Evolutionary conservation across 2,113 vertebrate genomes (phyloP), one percentile per base, ranked within the genome.

Genomic region (Polypterus bichir): DNA sequence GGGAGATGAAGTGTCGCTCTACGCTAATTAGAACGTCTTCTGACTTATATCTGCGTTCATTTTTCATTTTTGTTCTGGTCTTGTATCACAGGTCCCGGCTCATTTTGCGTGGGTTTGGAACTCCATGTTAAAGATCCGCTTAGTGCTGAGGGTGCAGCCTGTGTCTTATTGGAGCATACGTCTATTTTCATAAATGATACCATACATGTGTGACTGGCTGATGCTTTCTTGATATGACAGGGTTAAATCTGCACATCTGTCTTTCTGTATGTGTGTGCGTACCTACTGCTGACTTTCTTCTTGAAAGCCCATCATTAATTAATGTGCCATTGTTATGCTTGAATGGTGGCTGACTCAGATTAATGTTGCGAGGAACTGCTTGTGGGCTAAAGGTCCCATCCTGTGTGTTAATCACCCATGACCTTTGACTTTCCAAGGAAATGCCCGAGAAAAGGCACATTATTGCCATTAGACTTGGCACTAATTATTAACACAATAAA

Each of bases 341-440:
- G 77, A 81, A 81, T 72, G 69, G 65, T 62, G 63, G 74, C 73
- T 64, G 67, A 67, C 70, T 61, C 65, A 80, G 81, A 85, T 83
- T 78, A 78, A 86, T 82, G 76, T 69, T 70, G 68, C 57, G 58
- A 74, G 72, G 74, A 80, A 74, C 74, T 74, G 75, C 73, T 62
- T 65, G 71, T 74, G 73, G 76, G 75, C 71, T 70, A 83, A 80
- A 82, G 81, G 83, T 87, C 80, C 80, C 74, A 83, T 87, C 83
- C 80, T 79, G 80, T 79, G 77, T 85, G 81, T 83, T 85, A 80
- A 83, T 85, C 80, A 79, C 78, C 57, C 66, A 46, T 62, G 68
- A 79, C 77, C 81, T 81, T 66, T 81, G 76, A 76, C 78, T 65
- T 65, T 71, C 60, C 69, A 76, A 85, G 83, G 83, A 86, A 86